Evolutionary conservation across 1,140 invertebrate genomes (phyloP).

Genomic region (Monomorium pharaonis): DNA sequence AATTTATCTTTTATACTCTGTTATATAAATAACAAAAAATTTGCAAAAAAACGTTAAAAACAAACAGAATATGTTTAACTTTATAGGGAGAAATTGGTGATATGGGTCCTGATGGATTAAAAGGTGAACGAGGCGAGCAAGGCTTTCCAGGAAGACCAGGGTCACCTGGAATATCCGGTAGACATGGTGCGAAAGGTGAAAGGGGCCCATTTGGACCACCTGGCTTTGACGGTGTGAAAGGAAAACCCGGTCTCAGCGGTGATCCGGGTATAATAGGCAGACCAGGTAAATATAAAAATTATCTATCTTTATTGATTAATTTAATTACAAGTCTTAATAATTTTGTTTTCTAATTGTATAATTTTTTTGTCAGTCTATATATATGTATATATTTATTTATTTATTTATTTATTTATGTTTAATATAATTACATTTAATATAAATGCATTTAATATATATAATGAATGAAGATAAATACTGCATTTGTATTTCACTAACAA

Average conservation of each 20-base stretch:
- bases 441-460: not conserved
- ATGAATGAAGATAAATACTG: not conserved
- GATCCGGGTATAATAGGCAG: slow-evolving; percentile 86
- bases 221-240: slow-evolving; percentile 82
- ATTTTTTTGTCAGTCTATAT: slow-evolving; percentile 6
- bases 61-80: not conserved
- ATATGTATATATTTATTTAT: too few relatives aligned
- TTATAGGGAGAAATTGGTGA: slow-evolving; percentile 83
- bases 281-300: slow-evolving; percentile 76
- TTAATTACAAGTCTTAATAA: not conserved
- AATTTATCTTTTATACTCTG: not conserved
- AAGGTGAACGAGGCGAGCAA: slow-evolving; percentile 82
- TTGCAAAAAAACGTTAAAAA: not conserved
- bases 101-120: slow-evolving; percentile 81
- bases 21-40: not conserved
- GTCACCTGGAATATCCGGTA: slow-evolving; percentile 80
- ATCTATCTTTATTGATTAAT: slow-evolving; percentile 18
- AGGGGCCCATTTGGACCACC: slow-evolving; percentile 80
- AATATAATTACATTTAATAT: not conserved
- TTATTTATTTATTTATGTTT: not conserved
- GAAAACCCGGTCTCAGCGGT: slow-evolving; percentile 85
- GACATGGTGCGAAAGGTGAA: slow-evolving; percentile 83
- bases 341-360: not conserved
- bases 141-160: slow-evolving; percentile 82
- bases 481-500: not conserved